These are phyloP conservation scores for Parnassius smintheus DNA, from an alignment of 2,888 invertebrate species.

Conservation along the genomic window DNA sequence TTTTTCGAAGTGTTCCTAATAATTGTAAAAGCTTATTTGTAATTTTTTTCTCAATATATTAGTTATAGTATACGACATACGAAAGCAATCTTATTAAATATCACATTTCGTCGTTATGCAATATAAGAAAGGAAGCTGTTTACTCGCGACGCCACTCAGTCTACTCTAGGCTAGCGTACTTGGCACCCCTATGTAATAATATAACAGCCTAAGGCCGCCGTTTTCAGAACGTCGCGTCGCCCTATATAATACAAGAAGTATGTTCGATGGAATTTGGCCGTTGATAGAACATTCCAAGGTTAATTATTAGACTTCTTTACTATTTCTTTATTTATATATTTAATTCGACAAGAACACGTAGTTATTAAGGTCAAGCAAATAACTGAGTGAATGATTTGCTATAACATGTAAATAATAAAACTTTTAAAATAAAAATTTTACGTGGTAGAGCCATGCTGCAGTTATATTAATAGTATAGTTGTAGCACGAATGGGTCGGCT, in stretches of 20 bases:
- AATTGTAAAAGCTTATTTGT: too few species aligned
- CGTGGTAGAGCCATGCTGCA: too few species aligned
- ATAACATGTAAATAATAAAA: too few species aligned
- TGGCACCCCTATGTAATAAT: constrained; percentile 19
- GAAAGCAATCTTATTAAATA: background rate
- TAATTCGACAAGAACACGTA: too few species aligned
- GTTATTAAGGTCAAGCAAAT: too few species aligned
- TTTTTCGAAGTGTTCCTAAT: too few species aligned
- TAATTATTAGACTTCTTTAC: background rate
- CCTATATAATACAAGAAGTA: constrained; percentile 5
- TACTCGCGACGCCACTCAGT: constrained; percentile 54
- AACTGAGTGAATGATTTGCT: too few species aligned
- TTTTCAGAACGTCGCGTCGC: constrained; percentile 7
- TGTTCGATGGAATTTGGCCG: background rate
- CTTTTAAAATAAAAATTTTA: too few species aligned
- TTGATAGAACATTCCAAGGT: background rate
- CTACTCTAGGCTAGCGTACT: constrained; percentile 34
- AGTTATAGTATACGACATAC: too few species aligned
- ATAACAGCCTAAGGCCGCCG: constrained; percentile 9
- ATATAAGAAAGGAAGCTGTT: constrained; percentile 11
- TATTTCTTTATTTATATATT: background rate
- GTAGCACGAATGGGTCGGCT: too few species aligned
- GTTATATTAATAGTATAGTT: too few species aligned
- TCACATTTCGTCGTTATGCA: constrained; percentile 7
- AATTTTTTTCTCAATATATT: too few species aligned